These are phyloP conservation scores for Ectropis crepuscularia DNA, from an alignment of 2,888 invertebrate species.

Conservation along the genomic window DNA sequence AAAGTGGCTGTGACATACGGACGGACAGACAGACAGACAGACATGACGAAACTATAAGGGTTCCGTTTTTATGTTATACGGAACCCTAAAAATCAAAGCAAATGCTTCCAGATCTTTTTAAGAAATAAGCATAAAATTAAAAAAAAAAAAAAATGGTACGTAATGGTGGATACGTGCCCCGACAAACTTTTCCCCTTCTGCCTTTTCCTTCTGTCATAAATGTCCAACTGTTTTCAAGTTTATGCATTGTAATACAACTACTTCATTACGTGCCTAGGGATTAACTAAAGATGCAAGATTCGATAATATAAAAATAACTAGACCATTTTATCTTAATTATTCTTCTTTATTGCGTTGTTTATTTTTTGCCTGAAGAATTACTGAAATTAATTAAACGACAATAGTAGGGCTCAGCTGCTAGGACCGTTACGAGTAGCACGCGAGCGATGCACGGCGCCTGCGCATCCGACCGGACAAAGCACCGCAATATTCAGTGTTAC, in stretches of 20 bases:
- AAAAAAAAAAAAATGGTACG: no score
- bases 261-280: neutral
- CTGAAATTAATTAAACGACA: slow-evolving; percentile 72
- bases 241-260: neutral
- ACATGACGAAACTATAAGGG: no score
- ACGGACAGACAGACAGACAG: no score
- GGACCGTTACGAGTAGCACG: slow-evolving; percentile 74
- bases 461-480: slow-evolving; percentile 16
- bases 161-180: no score
- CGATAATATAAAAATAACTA: slow-evolving; percentile 19
- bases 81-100: no score
- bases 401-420: slow-evolving; percentile 74
- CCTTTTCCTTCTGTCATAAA: no score
- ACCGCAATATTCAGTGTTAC: slow-evolving; percentile 14
- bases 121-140: no score
- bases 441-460: slow-evolving; percentile 49
- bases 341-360: slow-evolving; percentile 15
- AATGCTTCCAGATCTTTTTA: no score
- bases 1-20: no score
- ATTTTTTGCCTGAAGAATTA: slow-evolving; percentile 43
- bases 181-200: no score
- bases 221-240: no score
- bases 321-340: slow-evolving; percentile 33
- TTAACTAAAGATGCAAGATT: slow-evolving; percentile 7
- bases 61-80: no score